phyloP scores from a whole-genome alignment of 2,797 vertebrate species.

The Gymnothorax javanicus region DNA sequence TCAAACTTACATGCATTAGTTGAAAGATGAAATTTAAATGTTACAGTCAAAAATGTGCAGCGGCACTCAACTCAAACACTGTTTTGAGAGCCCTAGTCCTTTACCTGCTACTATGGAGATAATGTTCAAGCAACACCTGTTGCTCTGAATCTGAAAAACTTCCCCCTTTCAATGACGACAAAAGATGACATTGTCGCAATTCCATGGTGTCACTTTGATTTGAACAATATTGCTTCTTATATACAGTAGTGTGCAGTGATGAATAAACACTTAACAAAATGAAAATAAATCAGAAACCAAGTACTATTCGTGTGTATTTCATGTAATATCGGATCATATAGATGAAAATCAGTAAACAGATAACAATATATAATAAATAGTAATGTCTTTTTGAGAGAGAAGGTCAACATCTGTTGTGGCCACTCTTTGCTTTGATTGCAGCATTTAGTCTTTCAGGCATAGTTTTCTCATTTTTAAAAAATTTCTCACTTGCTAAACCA shows the following conservation, averaged over 20 bases:
- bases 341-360: too few relatives aligned
- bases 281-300: too few relatives aligned
- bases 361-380: too few relatives aligned
- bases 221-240: conserved; percentile 40
- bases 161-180: conserved; percentile 21
- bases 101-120: not conserved
- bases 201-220: conserved; percentile 51
- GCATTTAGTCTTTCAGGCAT: too few relatives aligned
- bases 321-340: too few relatives aligned
- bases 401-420: too few relatives aligned
- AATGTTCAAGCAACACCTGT: not conserved
- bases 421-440: too few relatives aligned
- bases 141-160: not conserved
- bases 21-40: conserved; percentile 17
- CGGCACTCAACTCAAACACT: conserved; percentile 24
- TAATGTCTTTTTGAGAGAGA: too few relatives aligned
- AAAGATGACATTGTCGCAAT: conserved; percentile 53
- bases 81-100: not conserved
- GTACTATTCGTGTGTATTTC: too few relatives aligned
- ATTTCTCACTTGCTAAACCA: too few relatives aligned
- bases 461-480: too few relatives aligned
- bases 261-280: too few relatives aligned
- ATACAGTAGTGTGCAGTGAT: not conserved
- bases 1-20: not conserved
- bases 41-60: not conserved